Base-by-base conservation (phyloP, 2,797 vertebrate genomes). In the Cichlasoma orientale region DNA sequence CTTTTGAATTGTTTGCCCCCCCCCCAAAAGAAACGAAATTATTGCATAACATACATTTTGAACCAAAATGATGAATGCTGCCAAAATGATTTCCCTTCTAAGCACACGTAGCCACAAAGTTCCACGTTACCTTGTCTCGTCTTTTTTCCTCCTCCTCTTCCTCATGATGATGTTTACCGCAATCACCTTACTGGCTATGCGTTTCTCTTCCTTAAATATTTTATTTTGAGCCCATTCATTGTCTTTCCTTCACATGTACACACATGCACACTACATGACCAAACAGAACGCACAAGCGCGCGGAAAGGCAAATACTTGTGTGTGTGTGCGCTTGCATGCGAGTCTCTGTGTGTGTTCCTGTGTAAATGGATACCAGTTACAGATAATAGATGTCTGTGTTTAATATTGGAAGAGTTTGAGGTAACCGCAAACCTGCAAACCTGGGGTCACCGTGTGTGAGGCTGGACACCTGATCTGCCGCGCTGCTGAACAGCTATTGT, bases 321-420 rank as follows among this genome's bases (percentile, higher is more conserved):
- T 73, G 27, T 27, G 27, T 27, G 4, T 31, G 73, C 27, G 47
- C 25, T 58, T 72, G 86, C 56, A 27, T 59, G 21, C 36, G 58
- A 74, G 79, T 83, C 61, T 82, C 69, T 87, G 84, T 50, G 16
- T 90, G 85, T 74, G 77, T 78, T 44, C 63, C 63, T 7, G 82
- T 89, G 95, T 95, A 96, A 96, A 92, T 75, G 85, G 95, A 95
- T 92, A 94, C 90, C 82, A 36, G 83, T 18, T 56, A 81, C 85
- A 92, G 83, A 95, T 91, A 94, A 95, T 93, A 84, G 92, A 92
- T 83, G 90, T 87, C 88, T 90, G 91, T 92, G 90, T 94, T 96
- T 93, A 96, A 95, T 96, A 95, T 95, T 96, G 89, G 82, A 96
- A 88, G 91, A 93, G 92, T 85, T 87, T 87, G 88, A 83, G 92